Evolutionary conservation across 1,140 invertebrate genomes (phyloP).

Genomic region (Scylla paramamosain): DNA sequence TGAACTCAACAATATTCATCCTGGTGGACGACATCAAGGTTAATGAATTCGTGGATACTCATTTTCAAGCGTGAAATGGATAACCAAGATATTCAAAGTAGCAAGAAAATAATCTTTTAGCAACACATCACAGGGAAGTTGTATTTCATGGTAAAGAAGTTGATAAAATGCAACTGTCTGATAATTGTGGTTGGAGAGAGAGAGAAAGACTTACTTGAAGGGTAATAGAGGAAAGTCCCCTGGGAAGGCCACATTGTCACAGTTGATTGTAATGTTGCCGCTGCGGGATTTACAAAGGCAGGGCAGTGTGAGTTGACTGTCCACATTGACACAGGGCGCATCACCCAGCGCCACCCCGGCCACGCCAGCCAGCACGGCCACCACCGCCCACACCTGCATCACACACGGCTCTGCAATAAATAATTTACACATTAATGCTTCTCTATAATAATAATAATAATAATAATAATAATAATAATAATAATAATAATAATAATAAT

Average conservation of each 20-base stretch:
- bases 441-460: background rate
- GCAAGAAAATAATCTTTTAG: too few species aligned
- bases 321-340: conserved; percentile 77
- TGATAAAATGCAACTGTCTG: background rate
- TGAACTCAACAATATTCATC: conserved; percentile 86
- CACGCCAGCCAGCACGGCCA: background rate
- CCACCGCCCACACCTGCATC: conserved; percentile 21
- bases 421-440: background rate
- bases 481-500: background rate
- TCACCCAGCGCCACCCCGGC: background rate
- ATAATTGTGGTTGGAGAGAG: background rate
- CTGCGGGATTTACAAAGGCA: conserved; percentile 77
- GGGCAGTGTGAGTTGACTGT: conserved; percentile 76
- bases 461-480: background rate
- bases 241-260: conserved; percentile 90
- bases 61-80: too few species aligned
- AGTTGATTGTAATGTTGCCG: conserved; percentile 85
- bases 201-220: conserved; percentile 82
- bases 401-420: background rate
- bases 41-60: too few species aligned
- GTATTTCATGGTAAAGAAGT: background rate
- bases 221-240: conserved; percentile 87
- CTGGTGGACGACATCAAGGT: conserved; percentile 33
- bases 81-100: too few species aligned
- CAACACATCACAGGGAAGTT: background rate